A percentile compares a stretch with the other conserved stretches of the same genome.
Conservation (phyloP, 2,888 invertebrate species). For the Crepidodera aurea region DNA sequence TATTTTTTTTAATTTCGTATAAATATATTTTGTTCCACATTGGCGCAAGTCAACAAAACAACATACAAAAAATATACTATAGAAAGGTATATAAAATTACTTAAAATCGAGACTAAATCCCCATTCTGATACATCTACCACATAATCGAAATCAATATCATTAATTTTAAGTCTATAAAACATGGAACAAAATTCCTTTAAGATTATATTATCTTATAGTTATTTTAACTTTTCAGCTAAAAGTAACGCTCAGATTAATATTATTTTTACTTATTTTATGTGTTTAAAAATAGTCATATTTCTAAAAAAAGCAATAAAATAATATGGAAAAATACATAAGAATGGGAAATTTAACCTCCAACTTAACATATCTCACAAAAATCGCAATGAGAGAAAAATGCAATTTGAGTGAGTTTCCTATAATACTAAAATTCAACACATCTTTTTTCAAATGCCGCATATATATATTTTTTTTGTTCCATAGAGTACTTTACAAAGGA, state of each 20-base stretch:
- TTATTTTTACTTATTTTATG: too few species aligned
- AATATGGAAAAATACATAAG: background rate
- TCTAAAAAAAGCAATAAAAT: background rate
- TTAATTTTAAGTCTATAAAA: too few species aligned
- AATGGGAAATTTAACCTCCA: background rate
- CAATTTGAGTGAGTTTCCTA: conserved; percentile 35
- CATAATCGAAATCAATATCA: background rate
- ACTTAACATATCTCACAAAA: conserved; percentile 25
- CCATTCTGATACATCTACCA: conserved; percentile 16
- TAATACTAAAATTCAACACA: conserved; percentile 40
- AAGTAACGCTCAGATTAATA: too few species aligned
- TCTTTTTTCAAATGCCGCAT: conserved; percentile 40
- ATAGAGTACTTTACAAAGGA: conserved; percentile 35
- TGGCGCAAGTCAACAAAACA: conserved; percentile 63
- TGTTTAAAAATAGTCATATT: background rate
- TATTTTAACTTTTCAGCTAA: too few species aligned
- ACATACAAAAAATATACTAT: conserved; percentile 62
- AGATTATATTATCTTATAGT: too few species aligned
- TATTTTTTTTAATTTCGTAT: conserved; percentile 56
- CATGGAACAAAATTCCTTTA: too few species aligned
- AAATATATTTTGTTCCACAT: conserved; percentile 64
- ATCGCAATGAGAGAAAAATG: conserved; percentile 30
- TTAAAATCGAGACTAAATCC: conserved; percentile 37
- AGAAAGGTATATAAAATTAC: conserved; percentile 58
- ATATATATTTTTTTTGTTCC: conserved; percentile 31